A percentile compares a stretch with the other conserved stretches of the same genome.
These are phyloP conservation scores for Troides helena DNA, from an alignment of 2,888 invertebrate species.

Conservation along the genomic window DNA sequence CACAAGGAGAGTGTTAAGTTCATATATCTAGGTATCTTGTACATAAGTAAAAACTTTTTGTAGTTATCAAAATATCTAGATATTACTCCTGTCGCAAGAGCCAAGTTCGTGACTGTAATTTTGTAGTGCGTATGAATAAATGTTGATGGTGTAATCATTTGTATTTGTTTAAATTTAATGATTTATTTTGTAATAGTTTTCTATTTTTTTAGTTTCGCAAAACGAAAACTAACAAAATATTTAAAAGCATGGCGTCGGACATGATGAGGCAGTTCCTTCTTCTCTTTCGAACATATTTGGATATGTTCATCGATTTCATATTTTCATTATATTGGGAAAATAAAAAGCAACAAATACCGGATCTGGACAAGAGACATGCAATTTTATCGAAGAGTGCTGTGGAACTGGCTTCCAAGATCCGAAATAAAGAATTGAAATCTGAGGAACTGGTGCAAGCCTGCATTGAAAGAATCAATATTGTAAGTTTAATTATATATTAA, in stretches of 20 bases:
- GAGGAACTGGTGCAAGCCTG: slow-evolving; percentile 86
- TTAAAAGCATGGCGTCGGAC: slow-evolving; percentile 57
- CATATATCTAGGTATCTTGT: too few relatives aligned
- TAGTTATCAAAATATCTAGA: too few relatives aligned
- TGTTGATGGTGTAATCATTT: too few relatives aligned
- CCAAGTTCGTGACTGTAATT: too few relatives aligned
- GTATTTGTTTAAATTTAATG: not conserved
- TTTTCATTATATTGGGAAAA: slow-evolving; percentile 63
- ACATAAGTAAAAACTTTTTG: too few relatives aligned
- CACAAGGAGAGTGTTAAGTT: too few relatives aligned
- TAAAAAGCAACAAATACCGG: slow-evolving; percentile 51
- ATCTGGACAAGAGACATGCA: slow-evolving; percentile 55
- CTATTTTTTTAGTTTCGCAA: slow-evolving; percentile 45
- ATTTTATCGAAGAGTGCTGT: slow-evolving; percentile 82
- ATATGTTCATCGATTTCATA: slow-evolving; percentile 58
- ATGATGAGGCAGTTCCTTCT: slow-evolving; percentile 57
- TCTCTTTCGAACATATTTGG: slow-evolving; percentile 56
- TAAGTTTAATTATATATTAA: slow-evolving; percentile 48
- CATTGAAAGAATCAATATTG: slow-evolving; percentile 87
- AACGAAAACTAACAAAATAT: slow-evolving; percentile 59
- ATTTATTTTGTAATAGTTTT: not conserved
- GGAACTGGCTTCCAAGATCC: slow-evolving; percentile 83
- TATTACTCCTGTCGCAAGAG: too few relatives aligned
- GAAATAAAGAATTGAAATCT: slow-evolving; percentile 81
- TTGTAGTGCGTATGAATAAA: too few relatives aligned